These are phyloP conservation scores for Arremon brunneinucha DNA, from an alignment of 2,797 vertebrate species.

Conservation along the genomic window DNA sequence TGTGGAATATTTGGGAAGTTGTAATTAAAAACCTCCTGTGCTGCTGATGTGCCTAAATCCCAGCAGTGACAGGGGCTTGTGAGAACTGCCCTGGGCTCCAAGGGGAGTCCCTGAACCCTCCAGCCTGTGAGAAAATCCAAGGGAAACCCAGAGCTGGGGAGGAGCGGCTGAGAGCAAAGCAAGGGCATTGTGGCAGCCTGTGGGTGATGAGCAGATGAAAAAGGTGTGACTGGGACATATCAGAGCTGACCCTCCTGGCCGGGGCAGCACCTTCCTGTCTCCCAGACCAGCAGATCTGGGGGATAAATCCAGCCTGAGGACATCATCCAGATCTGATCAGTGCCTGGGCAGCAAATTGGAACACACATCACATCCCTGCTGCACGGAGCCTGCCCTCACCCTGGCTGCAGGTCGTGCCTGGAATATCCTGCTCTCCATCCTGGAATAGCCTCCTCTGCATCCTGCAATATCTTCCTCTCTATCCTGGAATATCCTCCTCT, in stretches of 20 bases:
- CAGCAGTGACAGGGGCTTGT: neutral
- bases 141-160: neutral
- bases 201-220: too few relatives aligned
- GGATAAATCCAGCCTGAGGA: neutral
- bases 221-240: neutral
- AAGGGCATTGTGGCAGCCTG: neutral
- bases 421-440: neutral
- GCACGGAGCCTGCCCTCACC: neutral
- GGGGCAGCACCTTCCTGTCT: neutral
- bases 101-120: too few relatives aligned
- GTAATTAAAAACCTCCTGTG: fast-evolving
- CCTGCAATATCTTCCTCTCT: too few relatives aligned
- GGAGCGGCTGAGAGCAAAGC: neutral
- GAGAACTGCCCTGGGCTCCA: neutral
- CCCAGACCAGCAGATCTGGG: neutral
- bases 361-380: fast-evolving
- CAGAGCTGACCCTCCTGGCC: neutral
- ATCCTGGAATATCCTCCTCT: too few relatives aligned
- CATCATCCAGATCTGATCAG: fast-evolving
- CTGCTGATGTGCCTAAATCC: neutral
- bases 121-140: neutral
- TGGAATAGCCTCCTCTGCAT: too few relatives aligned
- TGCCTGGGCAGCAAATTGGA: neutral
- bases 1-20: fast-evolving
- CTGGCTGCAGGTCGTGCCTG: neutral